Evolutionary conservation across 2,888 invertebrate species (phyloP), one percentile per base, ranked within the genome.

Genomic region (Geotrupes spiniger): DNA sequence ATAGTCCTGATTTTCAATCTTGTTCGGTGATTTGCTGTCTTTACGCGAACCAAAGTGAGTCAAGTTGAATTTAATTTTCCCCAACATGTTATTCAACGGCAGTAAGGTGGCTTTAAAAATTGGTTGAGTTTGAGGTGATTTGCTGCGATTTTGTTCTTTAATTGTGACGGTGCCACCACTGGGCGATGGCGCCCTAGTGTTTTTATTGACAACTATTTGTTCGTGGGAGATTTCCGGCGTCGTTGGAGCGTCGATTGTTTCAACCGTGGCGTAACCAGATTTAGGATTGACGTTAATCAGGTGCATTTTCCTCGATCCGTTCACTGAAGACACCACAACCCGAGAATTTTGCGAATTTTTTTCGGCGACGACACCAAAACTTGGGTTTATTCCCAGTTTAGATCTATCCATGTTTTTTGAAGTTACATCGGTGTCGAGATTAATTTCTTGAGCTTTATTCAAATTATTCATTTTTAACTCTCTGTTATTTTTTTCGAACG

Each of bases 21-120:
- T 56, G 5, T 44, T 46, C 6, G 51, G 72, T 14, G 82, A 82
- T 17, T 83, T 84, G 6, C 4, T 4, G 39, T 67, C 67, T 38
- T 66, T 61, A 40, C 63, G 62, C 5, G 63, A 50, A 2, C 64
- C 58, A 16, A 72, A 52, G 63, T 70, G 2, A 40, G 45, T 42
- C 27, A 50, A 10, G 17, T 50, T 21, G 1, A 59, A 63, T 70
- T 82, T 83, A 27, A 89, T 74, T 73, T 83, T 85, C 51, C 84
- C 87, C 63, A 89, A 79, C 68, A 89, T 81, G 56, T 79, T 84
- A 61, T 87, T 87, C 21, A 89, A 76, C 6, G 88, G 86, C 59
- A 81, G 73, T 39, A 82, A 67, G 8, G 74, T 68, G 15, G 74
- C 75, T 59, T 76, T 76, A 26, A 73, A 66, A 9, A 70, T 63